Conservation (phyloP, 2,888 invertebrate genomes). For the Dynastes tityus region DNA sequence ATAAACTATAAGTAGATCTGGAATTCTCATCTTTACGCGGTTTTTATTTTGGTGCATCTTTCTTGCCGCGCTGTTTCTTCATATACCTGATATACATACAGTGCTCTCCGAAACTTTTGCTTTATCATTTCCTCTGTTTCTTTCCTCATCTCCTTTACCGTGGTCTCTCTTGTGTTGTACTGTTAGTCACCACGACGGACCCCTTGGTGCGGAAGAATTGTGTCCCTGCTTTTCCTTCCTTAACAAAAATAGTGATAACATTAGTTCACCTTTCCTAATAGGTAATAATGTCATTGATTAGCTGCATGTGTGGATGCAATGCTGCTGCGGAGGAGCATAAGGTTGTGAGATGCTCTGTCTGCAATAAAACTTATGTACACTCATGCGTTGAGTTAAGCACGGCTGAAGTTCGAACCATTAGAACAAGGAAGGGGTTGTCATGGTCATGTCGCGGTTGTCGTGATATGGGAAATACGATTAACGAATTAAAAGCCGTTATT, state of each 20-base stretch:
- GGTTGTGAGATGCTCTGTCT: not conserved
- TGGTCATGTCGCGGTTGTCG: not conserved
- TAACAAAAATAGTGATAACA: not conserved
- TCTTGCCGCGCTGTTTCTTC: too few relatives aligned
- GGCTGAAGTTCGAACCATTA: not conserved
- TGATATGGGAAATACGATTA: too few relatives aligned
- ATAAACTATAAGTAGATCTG: too few relatives aligned
- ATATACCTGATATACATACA: too few relatives aligned
- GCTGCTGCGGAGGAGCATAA: slow-evolving; percentile 2
- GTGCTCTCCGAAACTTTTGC: not conserved
- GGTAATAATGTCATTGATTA: not conserved
- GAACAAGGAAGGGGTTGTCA: not conserved
- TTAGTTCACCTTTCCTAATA: not conserved
- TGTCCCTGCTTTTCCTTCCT: not conserved
- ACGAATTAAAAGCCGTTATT: too few relatives aligned
- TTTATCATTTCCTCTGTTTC: not conserved
- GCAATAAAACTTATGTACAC: too few relatives aligned
- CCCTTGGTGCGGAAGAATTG: not conserved
- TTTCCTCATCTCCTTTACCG: not conserved
- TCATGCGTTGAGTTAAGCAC: too few relatives aligned
- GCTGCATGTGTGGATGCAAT: not conserved
- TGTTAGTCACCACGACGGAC: not conserved
- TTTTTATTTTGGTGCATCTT: too few relatives aligned
- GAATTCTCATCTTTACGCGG: too few relatives aligned
- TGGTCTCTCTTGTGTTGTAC: not conserved